A percentile compares a stretch with the other conserved stretches of the same genome.
Conservation (phyloP, 2,797 vertebrate genomes). For the Poeciliopsis infans region DNA sequence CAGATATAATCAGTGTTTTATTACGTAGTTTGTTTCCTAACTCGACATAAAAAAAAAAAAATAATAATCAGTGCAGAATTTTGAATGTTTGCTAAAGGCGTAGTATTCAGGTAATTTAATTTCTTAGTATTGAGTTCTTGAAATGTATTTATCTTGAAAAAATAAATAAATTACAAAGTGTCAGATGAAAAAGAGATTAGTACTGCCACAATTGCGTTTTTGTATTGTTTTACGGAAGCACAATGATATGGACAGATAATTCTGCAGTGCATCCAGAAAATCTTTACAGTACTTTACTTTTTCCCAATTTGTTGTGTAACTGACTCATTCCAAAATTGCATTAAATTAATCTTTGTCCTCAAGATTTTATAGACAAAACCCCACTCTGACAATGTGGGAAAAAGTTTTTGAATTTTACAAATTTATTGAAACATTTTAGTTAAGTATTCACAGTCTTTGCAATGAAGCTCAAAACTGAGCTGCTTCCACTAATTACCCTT, state of each 20-base stretch:
- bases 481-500: not conserved
- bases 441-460: not conserved
- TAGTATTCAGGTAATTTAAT: not conserved
- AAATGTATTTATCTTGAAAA: not conserved
- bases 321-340: not conserved
- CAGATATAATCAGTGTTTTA: constrained; percentile 53
- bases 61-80: not conserved
- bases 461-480: not conserved
- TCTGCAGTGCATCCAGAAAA: not conserved
- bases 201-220: not conserved
- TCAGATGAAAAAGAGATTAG: not conserved
- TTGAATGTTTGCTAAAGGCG: not conserved
- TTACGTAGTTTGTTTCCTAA: constrained; percentile 42
- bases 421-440: not conserved
- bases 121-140: constrained; percentile 3
- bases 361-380: not conserved
- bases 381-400: not conserved
- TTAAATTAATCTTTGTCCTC: not conserved
- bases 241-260: not conserved
- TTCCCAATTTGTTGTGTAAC: not conserved
- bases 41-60: not conserved
- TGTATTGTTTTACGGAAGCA: not conserved
- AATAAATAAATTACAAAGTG: not conserved
- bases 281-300: not conserved
- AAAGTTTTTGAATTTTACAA: not conserved